A percentile compares a stretch with the other conserved stretches of the same genome.
These are phyloP conservation scores for Podotricha telesiphe DNA, from an alignment of 2,888 invertebrate species.

Conservation along the genomic window DNA sequence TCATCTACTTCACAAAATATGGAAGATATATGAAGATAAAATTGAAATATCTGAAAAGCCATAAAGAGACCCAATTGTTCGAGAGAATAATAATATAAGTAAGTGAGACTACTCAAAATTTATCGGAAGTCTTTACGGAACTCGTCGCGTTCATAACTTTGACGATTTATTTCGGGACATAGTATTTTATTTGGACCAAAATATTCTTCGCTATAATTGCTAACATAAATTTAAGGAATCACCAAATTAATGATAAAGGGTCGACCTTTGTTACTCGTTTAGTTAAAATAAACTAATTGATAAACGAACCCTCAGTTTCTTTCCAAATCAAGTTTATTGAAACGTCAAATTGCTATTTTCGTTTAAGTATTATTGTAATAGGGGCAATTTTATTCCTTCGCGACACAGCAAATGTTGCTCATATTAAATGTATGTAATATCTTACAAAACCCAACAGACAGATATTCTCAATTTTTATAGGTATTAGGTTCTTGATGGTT, in stretches of 20 bases:
- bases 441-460: no score
- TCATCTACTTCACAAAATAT: background rate
- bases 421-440: no score
- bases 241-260: constrained; percentile 13
- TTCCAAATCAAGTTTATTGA: background rate
- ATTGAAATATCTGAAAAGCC: background rate
- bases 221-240: constrained; percentile 20
- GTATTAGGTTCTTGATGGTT: no score
- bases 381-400: no score
- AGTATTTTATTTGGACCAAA: constrained; percentile 14
- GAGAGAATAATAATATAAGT: background rate
- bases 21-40: background rate
- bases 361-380: no score
- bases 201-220: constrained; percentile 12
- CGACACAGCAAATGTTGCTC: no score
- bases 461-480: no score
- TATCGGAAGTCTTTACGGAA: background rate
- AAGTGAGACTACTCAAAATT: background rate
- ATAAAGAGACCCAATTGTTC: background rate
- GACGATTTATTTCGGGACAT: background rate
- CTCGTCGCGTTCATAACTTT: background rate
- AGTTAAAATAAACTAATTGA: constrained; percentile 19
- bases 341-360: constrained; percentile 1
- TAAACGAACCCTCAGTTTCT: background rate
- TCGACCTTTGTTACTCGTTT: constrained; percentile 16